phyloP scores from a whole-genome alignment of 2,888 invertebrate species.

The Thymelicus sylvestris region DNA sequence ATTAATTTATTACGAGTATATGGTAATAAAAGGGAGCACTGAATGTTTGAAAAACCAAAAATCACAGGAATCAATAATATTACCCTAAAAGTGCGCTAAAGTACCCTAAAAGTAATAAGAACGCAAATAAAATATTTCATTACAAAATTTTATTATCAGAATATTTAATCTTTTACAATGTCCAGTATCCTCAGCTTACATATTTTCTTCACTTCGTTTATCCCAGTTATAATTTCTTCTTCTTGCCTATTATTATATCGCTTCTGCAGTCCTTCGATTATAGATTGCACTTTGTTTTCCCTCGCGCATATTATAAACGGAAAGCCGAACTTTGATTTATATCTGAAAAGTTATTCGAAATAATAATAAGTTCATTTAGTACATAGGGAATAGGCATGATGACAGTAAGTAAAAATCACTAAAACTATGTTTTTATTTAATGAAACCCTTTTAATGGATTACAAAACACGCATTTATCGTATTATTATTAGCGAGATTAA shows the following conservation, averaged over 20 bases:
- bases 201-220: conserved; percentile 89
- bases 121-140: background rate
- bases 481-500: no score
- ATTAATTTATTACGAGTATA: no score
- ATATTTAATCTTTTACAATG: conserved; percentile 60
- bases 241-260: conserved; percentile 81
- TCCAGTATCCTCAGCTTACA: conserved; percentile 84
- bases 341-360: conserved; percentile 69
- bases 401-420: no score
- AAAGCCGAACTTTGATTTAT: conserved; percentile 87
- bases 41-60: no score
- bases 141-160: background rate
- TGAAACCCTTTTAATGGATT: no score
- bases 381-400: no score
- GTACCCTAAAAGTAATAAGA: background rate
- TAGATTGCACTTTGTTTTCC: conserved; percentile 85
- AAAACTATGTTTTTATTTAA: no score
- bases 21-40: no score
- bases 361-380: no score
- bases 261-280: conserved; percentile 81
- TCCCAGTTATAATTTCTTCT: conserved; percentile 83
- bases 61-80: no score
- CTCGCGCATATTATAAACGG: conserved; percentile 89
- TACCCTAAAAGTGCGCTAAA: no score
- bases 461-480: no score